Evolutionary conservation across 2,113 vertebrate genomes (phyloP).

Genomic region (Promerops cafer): DNA sequence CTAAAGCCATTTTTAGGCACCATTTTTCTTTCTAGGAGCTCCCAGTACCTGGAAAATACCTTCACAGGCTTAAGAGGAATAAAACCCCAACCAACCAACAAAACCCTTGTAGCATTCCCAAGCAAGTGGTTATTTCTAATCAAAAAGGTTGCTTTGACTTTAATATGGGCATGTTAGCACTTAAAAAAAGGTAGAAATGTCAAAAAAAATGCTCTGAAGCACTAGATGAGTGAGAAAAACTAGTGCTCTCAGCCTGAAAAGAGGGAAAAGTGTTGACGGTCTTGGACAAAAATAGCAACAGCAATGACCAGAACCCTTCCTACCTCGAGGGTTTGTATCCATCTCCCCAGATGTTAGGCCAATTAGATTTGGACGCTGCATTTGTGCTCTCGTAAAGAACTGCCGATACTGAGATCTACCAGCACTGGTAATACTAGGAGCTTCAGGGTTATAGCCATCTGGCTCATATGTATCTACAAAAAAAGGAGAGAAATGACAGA

Average conservation of each 20-base stretch:
- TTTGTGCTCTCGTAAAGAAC: conserved; percentile 93
- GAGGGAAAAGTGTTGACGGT: neutral
- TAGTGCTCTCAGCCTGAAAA: neutral
- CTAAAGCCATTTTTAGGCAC: neutral
- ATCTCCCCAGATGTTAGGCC: conserved; percentile 91
- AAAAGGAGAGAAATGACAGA: conserved; percentile 50
- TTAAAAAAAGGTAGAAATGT: neutral
- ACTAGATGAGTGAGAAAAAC: neutral
- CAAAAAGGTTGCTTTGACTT: neutral
- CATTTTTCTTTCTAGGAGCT: neutral
- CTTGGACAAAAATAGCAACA: conserved; percentile 29
- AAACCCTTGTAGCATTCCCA: neutral
- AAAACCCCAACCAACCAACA: neutral
- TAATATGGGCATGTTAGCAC: neutral
- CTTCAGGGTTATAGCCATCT: conserved; percentile 99
- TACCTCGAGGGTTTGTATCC: conserved; percentile 92
- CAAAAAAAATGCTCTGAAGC: neutral
- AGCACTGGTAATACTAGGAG: conserved; percentile 91
- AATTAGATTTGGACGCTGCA: conserved; percentile 94
- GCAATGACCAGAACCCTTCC: conserved; percentile 49
- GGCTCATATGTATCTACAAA: conserved; percentile 92
- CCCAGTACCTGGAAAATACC: neutral
- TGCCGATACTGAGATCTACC: conserved; percentile 90
- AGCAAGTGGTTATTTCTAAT: neutral
- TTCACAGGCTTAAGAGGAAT: neutral